Conservation (phyloP, 2,113 vertebrate genomes). For the Albula goreensis region DNA sequence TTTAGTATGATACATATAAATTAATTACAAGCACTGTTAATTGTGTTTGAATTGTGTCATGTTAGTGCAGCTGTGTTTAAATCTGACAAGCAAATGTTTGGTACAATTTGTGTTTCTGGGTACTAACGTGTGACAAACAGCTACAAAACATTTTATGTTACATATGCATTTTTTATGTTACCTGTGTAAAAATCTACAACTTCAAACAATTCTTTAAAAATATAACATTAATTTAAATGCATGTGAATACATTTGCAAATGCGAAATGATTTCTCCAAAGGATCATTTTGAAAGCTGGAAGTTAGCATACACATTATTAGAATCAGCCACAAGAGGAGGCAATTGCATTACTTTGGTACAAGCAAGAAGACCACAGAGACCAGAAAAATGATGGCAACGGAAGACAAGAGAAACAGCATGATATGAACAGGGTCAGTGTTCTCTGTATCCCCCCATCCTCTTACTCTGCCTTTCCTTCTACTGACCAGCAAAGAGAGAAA, state of each 20-base stretch:
- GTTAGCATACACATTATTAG: neutral
- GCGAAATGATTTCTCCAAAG: neutral
- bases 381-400: too few species aligned
- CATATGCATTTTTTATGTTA: neutral
- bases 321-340: neutral
- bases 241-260: neutral
- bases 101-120: neutral
- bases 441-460: too few species aligned
- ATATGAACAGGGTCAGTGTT: too few species aligned
- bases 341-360: neutral
- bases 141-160: neutral
- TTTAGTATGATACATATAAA: too few species aligned
- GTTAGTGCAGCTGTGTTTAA: too few species aligned
- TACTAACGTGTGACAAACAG: neutral
- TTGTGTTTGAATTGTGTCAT: neutral
- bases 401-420: too few species aligned
- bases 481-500: too few species aligned
- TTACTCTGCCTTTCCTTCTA: too few species aligned
- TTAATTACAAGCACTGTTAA: neutral
- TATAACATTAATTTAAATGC: too few species aligned
- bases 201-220: too few species aligned
- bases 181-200: too few species aligned
- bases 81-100: neutral
- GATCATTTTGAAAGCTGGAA: neutral
- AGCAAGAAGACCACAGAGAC: neutral